Conservation (phyloP, 2,797 vertebrate genomes). For the Molossus alvarezi region DNA sequence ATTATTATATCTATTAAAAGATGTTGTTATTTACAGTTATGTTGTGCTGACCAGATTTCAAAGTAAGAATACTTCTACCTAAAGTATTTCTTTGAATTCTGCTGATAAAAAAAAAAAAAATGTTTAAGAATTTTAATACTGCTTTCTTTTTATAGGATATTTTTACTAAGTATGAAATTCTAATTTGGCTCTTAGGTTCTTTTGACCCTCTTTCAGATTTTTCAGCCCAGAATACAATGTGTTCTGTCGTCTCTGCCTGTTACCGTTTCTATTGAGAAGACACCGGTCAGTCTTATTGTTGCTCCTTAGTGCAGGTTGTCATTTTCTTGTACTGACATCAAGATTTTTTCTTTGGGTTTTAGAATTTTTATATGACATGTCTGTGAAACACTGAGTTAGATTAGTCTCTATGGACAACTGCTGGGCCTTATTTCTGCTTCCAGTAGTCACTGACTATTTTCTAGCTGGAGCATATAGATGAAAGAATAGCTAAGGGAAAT, state of each 20-base stretch:
- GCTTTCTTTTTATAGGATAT: slow-evolving; percentile 22
- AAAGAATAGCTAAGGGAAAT: slow-evolving; percentile 56
- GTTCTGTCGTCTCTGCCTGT: slow-evolving; percentile 28
- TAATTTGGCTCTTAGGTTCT: background rate
- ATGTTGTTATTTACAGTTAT: background rate
- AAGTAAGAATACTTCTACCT: slow-evolving; percentile 35
- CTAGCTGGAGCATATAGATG: background rate
- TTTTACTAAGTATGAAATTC: slow-evolving; percentile 35
- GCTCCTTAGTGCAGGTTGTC: background rate
- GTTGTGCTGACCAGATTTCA: background rate
- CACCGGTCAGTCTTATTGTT: background rate
- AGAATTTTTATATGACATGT: background rate
- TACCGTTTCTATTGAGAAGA: slow-evolving; percentile 6
- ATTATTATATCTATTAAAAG: background rate
- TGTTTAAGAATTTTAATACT: slow-evolving; percentile 42
- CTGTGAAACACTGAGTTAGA: background rate
- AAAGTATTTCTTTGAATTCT: slow-evolving; percentile 47
- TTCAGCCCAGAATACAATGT: background rate
- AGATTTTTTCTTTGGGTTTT: slow-evolving; percentile 2
- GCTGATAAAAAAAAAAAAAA: background rate
- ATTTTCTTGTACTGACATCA: background rate
- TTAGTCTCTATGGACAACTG: background rate
- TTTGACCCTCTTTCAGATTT: background rate
- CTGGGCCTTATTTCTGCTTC: background rate
- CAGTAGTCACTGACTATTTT: slow-evolving; percentile 11